These are phyloP conservation scores for Cherax quadricarinatus DNA, from an alignment of 1,140 invertebrate species.

Conservation along the genomic window DNA sequence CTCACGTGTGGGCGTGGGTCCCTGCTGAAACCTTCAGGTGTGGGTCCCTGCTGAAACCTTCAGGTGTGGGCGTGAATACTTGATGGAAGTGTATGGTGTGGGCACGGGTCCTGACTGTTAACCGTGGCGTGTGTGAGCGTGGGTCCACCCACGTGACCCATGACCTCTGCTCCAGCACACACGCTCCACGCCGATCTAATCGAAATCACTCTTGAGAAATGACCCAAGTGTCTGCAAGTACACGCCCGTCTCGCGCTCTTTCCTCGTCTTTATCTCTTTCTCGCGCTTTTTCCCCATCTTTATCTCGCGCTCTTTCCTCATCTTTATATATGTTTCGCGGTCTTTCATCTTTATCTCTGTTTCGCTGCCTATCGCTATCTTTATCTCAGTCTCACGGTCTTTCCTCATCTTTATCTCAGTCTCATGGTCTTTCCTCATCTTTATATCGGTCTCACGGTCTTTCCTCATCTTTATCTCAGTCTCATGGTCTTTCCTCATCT, in stretches of 20 bases:
- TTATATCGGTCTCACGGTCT: not conserved
- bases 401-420: too few species aligned
- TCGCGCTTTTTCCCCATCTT: too few species aligned
- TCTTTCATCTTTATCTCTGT: not conserved
- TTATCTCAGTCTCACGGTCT: not conserved
- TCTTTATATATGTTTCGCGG: too few species aligned
- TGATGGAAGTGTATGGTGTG: not conserved
- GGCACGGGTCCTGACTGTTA: not conserved
- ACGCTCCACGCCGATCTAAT: not conserved
- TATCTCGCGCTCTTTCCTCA: not conserved
- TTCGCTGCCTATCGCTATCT: not conserved
- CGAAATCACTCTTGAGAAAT: constrained; percentile 3
- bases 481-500: not conserved
- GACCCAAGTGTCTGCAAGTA: not conserved
- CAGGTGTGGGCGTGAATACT: not conserved
- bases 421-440: not conserved
- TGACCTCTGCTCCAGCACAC: not conserved
- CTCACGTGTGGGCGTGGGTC: not conserved
- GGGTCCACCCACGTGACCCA: not conserved
- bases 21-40: not conserved
- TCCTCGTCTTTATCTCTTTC: constrained; percentile 5
- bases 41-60: not conserved
- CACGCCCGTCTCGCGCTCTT: not conserved
- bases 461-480: not conserved
- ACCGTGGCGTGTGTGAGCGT: not conserved